These are phyloP conservation scores for Kryptolebias marmoratus DNA, from an alignment of 2,113 vertebrate species.

Conservation along the genomic window DNA sequence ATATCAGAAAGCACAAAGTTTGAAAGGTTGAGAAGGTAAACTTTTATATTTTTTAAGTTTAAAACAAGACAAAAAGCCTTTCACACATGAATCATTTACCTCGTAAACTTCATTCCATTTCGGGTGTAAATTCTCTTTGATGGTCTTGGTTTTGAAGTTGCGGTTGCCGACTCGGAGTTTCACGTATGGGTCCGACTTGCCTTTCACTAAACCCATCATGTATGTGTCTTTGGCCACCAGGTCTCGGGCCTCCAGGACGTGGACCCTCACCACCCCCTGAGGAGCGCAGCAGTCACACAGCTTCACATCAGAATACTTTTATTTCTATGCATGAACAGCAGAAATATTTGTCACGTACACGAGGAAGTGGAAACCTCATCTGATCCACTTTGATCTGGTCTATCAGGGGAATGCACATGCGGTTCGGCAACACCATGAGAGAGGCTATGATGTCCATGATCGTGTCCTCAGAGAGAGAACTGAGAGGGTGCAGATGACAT, in stretches of 20 bases:
- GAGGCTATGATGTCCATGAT: slow-evolving; percentile 91
- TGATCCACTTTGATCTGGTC: slow-evolving; percentile 89
- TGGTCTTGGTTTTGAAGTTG: slow-evolving; percentile 85
- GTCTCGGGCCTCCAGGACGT: slow-evolving; percentile 87
- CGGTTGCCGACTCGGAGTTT: slow-evolving; percentile 84
- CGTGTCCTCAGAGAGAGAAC: slow-evolving; percentile 86
- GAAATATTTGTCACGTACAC: slow-evolving; percentile 77
- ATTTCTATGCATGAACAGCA: background rate
- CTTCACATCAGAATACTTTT: background rate
- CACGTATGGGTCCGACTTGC: slow-evolving; percentile 94
- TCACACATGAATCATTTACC: slow-evolving; percentile 72
- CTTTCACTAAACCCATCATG: slow-evolving; percentile 88
- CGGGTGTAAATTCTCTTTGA: slow-evolving; percentile 88
- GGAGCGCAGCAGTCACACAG: background rate
- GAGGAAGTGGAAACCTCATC: slow-evolving; percentile 91
- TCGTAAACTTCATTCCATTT: slow-evolving; percentile 92
- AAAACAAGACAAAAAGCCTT: too few relatives aligned
- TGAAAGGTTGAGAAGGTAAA: too few relatives aligned
- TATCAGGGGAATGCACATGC: slow-evolving; percentile 91
- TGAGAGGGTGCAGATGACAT: slow-evolving; percentile 55
- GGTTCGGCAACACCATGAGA: slow-evolving; percentile 92
- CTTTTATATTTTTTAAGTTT: too few relatives aligned
- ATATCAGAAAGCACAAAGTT: too few relatives aligned
- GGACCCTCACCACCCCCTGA: slow-evolving; percentile 91
- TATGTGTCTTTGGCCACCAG: slow-evolving; percentile 90